Evolutionary conservation across 35 echinoderm and acorn worm genomes (phyloP), one percentile per base, ranked within the genome.

Genomic region (Eucidaris tribuloides): DNA sequence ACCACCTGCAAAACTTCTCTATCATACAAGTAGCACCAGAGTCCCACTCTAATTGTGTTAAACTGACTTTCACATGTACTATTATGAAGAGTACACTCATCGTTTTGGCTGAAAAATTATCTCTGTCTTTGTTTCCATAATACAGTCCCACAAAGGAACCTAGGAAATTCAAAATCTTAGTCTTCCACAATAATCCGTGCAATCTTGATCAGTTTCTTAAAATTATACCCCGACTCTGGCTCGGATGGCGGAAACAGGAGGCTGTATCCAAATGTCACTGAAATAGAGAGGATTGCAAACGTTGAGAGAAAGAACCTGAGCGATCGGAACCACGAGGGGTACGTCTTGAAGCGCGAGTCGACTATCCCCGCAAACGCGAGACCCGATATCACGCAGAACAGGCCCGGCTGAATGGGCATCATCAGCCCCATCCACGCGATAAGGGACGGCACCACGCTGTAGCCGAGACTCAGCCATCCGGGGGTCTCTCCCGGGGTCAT

Each of bases 391-490:
- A 96, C 58, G 29, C 83, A 83, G 25, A 88, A 28, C 3, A 85
- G 65, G 32, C 93, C 86, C 29, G 85, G 54, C 30, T 91, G 83
- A 13, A 90, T 68, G 7, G 83, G 79, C 83, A 91, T 78, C 25
- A 91, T 70, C 15, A 96, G 79, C 18, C 93, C 93, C 20, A 83
- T 43, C 93, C 93, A 96, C 7, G 93, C 93, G 79, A 96, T 66
- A 4, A 96, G 83, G 5, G 93, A 80, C 25, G 93, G 93, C 33
- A 64, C 82, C 44, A 96, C 88, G 30, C 93, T 96, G 61, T 87
- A 87, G 0, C 77, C 79, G 3, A 96, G 71, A 49, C 82, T 96
- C 48, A 80, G 65, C 88, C 88, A 91, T 25, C 58, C 87, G 19
- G 88, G 84, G 0, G 7, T 62, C 31, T 94, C 41, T 14, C 29